phyloP scores from a whole-genome alignment of 2,797 vertebrate species.

The Hyperoplus immaculatus region DNA sequence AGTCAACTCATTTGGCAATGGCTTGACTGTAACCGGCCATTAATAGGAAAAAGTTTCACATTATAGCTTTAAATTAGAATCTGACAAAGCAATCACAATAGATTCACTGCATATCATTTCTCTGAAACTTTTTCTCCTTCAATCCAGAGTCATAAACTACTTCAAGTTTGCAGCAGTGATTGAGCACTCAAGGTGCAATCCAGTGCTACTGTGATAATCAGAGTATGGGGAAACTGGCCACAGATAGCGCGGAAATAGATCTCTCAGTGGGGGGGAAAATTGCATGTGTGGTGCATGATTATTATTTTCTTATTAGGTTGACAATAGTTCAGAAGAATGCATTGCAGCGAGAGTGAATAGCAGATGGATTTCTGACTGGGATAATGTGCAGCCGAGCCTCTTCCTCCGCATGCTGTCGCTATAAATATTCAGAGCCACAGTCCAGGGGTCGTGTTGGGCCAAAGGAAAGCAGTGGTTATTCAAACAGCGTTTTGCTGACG shows the following conservation, averaged over 20 bases:
- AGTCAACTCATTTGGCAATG: too few relatives aligned
- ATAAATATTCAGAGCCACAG: constrained; percentile 70
- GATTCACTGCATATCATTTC: constrained; percentile 4
- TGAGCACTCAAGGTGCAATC: constrained; percentile 63
- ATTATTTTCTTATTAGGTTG: constrained; percentile 53
- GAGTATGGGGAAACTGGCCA: constrained; percentile 36
- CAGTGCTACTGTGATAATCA: constrained; percentile 53
- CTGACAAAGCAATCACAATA: not conserved
- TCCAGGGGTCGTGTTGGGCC: constrained; percentile 43
- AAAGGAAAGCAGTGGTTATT: constrained; percentile 51
- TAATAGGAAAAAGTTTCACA: too few relatives aligned
- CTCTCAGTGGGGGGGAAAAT: constrained; percentile 45
- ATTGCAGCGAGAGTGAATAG: constrained; percentile 50
- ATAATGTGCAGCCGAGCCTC: constrained; percentile 64
- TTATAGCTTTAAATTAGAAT: not conserved
- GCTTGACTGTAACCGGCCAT: too few relatives aligned
- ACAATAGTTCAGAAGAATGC: constrained; percentile 34
- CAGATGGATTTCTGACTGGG: constrained; percentile 64
- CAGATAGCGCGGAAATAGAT: constrained; percentile 46
- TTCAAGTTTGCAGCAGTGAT: constrained; percentile 14
- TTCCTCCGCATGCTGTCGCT: constrained; percentile 53
- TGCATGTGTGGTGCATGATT: constrained; percentile 58
- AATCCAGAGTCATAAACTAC: constrained; percentile 34
- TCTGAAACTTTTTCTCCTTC: constrained; percentile 42
- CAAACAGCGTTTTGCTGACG: constrained; percentile 52